Evolutionary conservation across 2,113 vertebrate species (phyloP).

Genomic region (Podiceps cristatus): DNA sequence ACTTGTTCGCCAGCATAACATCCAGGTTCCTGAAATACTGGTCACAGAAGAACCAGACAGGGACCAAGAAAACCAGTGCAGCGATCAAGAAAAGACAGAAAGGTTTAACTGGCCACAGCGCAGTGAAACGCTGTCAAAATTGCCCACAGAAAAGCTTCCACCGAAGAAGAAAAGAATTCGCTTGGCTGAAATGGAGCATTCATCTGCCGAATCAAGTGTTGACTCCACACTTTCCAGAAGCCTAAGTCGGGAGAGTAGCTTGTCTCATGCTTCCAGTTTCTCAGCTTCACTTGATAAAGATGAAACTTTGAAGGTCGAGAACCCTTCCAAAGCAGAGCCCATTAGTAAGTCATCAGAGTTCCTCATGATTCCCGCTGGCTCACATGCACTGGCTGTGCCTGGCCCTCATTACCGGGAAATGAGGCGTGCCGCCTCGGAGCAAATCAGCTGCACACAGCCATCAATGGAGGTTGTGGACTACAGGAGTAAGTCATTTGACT

Average conservation of each 20-base stretch:
- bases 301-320: conserved; percentile 85
- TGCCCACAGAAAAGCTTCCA: conserved; percentile 96
- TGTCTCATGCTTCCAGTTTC: conserved; percentile 93
- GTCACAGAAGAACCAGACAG: conserved; percentile 96
- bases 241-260: conserved; percentile 93
- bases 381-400: conserved; percentile 87
- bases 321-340: conserved; percentile 80
- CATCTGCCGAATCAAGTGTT: conserved; percentile 92
- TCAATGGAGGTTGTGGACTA: conserved; percentile 89
- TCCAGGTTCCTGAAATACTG: conserved; percentile 97
- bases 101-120: conserved; percentile 96
- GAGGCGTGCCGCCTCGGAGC: conserved; percentile 93
- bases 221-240: conserved; percentile 94
- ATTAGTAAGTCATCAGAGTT: conserved; percentile 81
- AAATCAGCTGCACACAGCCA: conserved; percentile 88
- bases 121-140: conserved; percentile 93
- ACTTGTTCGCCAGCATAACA: conserved; percentile 94
- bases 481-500: conserved; percentile 97
- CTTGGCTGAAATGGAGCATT: conserved; percentile 94
- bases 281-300: conserved; percentile 94
- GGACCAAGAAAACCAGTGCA: conserved; percentile 84
- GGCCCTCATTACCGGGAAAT: conserved; percentile 83
- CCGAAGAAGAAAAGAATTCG: conserved; percentile 98
- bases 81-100: conserved; percentile 87
- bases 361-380: conserved; percentile 81